Conservation (phyloP, 2,113 vertebrate species). For the Archilochus colubris region DNA sequence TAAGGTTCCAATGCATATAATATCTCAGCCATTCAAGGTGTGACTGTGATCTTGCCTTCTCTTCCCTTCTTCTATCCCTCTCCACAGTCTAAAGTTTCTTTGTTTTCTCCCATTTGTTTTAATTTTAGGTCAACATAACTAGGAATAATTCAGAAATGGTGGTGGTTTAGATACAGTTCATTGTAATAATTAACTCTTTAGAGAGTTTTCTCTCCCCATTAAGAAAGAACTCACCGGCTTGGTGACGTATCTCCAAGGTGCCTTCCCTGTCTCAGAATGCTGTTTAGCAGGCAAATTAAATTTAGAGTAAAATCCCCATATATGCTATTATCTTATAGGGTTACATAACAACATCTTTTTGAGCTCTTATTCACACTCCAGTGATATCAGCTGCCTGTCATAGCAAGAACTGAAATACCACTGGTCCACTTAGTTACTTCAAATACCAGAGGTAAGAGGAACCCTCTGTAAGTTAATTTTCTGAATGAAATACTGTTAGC, state of each 20-base stretch:
- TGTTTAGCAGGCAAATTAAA: not conserved
- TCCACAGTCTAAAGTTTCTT: not conserved
- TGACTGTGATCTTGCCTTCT: not conserved
- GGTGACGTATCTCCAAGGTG: not conserved
- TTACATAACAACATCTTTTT: not conserved
- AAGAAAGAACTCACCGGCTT: not conserved
- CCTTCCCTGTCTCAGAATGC: not conserved
- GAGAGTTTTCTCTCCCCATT: not conserved
- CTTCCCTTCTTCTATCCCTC: not conserved
- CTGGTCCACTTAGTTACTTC: not conserved
- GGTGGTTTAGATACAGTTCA: not conserved
- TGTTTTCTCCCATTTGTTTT: not conserved
- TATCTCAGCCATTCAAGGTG: not conserved
- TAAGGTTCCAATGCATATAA: not conserved
- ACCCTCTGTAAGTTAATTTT: not conserved
- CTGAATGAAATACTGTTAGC: not conserved
- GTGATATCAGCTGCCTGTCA: not conserved
- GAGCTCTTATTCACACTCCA: not conserved
- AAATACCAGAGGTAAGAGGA: not conserved
- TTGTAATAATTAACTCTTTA: not conserved
- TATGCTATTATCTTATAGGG: not conserved
- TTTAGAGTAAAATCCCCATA: not conserved
- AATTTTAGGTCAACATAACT: not conserved
- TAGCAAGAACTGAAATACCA: not conserved
- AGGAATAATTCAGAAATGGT: not conserved